phyloP scores from a whole-genome alignment of 2,113 vertebrate genomes.

The Entosphenus tridentatus region DNA sequence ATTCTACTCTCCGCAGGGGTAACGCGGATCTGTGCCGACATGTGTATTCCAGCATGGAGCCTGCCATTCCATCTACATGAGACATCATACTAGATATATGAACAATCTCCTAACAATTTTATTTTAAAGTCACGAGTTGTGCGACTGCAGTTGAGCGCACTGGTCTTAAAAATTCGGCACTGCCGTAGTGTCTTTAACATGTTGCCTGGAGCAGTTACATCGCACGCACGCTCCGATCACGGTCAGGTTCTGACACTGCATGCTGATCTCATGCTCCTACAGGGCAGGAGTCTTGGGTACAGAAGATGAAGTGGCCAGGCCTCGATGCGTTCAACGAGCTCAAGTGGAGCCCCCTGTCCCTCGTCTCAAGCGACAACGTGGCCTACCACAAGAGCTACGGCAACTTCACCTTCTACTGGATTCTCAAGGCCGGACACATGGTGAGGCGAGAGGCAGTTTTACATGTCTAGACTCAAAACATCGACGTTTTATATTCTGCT shows the following conservation, averaged over 20 bases:
- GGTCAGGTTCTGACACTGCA: neutral
- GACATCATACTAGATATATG: neutral
- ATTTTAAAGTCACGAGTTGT: neutral
- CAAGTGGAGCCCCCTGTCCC: slow-evolving; percentile 43
- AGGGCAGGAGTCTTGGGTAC: slow-evolving; percentile 76
- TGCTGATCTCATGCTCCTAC: neutral
- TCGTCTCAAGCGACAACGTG: slow-evolving; percentile 27
- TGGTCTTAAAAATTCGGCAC: neutral
- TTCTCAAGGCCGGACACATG: slow-evolving; percentile 90
- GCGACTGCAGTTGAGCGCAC: neutral
- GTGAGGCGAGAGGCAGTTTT: slow-evolving; percentile 20
- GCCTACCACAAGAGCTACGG: slow-evolving; percentile 56
- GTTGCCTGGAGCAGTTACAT: neutral
- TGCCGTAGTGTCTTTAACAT: neutral
- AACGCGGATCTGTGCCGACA: too few relatives aligned
- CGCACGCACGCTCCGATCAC: neutral
- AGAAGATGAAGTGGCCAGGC: slow-evolving; percentile 45
- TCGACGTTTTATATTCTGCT: too few relatives aligned
- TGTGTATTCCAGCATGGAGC: neutral
- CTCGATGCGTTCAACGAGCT: slow-evolving; percentile 32
- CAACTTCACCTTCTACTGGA: slow-evolving; percentile 84
- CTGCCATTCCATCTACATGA: neutral
- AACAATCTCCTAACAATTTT: neutral
- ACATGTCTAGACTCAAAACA: too few relatives aligned
- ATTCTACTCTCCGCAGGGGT: neutral